Conservation (phyloP, 2,797 vertebrate species). For the Atherinosoma microstoma region DNA sequence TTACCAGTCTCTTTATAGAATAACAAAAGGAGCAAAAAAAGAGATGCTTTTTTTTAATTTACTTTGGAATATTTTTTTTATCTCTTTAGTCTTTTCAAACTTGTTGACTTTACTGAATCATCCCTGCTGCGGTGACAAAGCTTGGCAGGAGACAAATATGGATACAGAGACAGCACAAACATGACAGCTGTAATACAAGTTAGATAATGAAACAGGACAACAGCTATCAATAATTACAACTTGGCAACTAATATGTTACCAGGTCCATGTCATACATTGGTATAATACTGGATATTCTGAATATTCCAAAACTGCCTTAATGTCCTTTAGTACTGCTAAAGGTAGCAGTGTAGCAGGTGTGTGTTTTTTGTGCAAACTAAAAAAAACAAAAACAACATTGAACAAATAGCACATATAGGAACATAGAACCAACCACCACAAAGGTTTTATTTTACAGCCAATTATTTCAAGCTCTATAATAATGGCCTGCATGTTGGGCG, state of each 20-base stretch:
- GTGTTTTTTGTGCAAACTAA: constrained; percentile 1
- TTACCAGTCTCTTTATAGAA: not conserved
- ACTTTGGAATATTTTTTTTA: not conserved
- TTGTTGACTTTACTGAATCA: constrained; percentile 4
- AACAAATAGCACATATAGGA: constrained; percentile 1
- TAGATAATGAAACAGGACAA: not conserved
- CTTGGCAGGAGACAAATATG: constrained; percentile 8
- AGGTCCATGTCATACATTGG: not conserved
- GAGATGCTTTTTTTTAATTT: not conserved
- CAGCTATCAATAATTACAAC: not conserved
- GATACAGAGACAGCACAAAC: constrained; percentile 10
- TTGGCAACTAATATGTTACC: not conserved
- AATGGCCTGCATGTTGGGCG: not conserved
- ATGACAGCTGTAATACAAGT: not conserved
- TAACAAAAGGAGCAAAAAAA: constrained; percentile 5
- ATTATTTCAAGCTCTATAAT: constrained; percentile 8
- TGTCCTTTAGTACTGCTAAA: not conserved
- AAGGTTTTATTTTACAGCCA: not conserved
- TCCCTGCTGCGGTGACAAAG: constrained; percentile 8
- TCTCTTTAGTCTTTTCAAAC: not conserved
- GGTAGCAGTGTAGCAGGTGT: not conserved
- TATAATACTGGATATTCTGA: not conserved
- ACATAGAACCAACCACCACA: not conserved
- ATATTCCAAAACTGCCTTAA: not conserved
- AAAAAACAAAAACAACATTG: constrained; percentile 3